phyloP scores from a whole-genome alignment of 2,797 vertebrate genomes.

The Linurgus olivaceus region DNA sequence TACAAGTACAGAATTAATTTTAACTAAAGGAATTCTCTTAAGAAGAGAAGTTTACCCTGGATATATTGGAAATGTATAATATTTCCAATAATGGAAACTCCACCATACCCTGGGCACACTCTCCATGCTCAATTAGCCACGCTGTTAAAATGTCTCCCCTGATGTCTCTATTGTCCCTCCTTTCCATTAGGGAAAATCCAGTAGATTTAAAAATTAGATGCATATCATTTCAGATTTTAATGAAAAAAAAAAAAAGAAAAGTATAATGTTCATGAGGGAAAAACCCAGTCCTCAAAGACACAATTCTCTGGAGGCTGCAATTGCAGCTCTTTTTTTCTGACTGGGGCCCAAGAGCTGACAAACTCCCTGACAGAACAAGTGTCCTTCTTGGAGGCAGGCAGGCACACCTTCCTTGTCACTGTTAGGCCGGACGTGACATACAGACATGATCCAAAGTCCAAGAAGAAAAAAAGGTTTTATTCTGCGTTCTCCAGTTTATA shows the following conservation, averaged over 20 bases:
- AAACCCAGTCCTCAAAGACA: background rate
- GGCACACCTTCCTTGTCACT: background rate
- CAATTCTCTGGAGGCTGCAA: background rate
- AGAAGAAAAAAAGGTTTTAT: no score
- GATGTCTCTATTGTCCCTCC: background rate
- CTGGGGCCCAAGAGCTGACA: background rate
- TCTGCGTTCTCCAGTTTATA: no score
- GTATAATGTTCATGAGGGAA: background rate
- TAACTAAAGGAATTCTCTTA: background rate
- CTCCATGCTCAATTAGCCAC: background rate
- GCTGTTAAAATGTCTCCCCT: rapidly evolving
- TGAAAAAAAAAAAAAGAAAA: background rate
- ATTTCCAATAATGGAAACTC: background rate
- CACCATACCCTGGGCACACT: rapidly evolving
- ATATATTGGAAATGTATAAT: no score
- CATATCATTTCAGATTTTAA: background rate
- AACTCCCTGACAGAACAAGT: background rate
- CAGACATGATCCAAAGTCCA: no score
- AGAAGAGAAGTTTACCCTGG: background rate
- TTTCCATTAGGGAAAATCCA: background rate
- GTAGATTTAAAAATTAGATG: background rate
- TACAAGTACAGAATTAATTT: background rate
- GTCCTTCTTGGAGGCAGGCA: background rate
- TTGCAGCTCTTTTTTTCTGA: background rate
- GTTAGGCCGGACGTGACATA: no score